These are phyloP conservation scores for Leucophenga varia DNA, from an alignment of 1,140 invertebrate genomes.

Conservation along the genomic window DNA sequence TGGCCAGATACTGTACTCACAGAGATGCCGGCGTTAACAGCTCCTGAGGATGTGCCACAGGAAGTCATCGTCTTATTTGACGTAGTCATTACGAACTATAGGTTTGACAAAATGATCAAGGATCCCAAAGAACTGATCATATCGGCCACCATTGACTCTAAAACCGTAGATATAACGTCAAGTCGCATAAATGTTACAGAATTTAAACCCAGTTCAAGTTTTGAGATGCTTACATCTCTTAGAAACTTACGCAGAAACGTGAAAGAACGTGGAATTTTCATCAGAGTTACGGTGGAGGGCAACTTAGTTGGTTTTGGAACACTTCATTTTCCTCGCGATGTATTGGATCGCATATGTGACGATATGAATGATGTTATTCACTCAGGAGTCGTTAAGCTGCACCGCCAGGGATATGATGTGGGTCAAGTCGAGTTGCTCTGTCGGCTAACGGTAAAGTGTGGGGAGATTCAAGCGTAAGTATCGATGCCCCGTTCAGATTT, in stretches of 20 bases:
- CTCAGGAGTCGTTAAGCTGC: constrained; percentile 5
- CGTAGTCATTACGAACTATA: background rate
- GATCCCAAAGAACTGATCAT: background rate
- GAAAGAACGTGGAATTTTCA: constrained; percentile 19
- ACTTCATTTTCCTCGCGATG: constrained; percentile 12
- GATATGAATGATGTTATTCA: constrained; percentile 26
- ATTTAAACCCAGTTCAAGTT: too few species aligned
- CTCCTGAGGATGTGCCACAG: background rate
- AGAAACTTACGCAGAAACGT: too few species aligned
- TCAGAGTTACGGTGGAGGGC: constrained; percentile 15
- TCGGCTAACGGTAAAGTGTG: constrained; percentile 21
- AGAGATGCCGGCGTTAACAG: too few species aligned
- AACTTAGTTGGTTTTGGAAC: constrained; percentile 7
- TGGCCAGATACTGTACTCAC: too few species aligned
- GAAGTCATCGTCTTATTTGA: too few species aligned
- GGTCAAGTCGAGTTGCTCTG: constrained; percentile 24
- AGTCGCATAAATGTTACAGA: constrained; percentile 30
- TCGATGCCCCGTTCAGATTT: background rate
- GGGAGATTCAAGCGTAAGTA: constrained; percentile 10
- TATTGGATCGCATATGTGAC: constrained; percentile 10
- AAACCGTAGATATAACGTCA: background rate
- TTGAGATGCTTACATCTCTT: too few species aligned
- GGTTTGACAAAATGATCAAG: background rate
- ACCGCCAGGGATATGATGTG: background rate
- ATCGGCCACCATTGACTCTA: background rate